A percentile compares a stretch with the other conserved stretches of the same genome.
Conservation (phyloP, 2,113 vertebrate genomes). For the Sakesphorus luctuosus region DNA sequence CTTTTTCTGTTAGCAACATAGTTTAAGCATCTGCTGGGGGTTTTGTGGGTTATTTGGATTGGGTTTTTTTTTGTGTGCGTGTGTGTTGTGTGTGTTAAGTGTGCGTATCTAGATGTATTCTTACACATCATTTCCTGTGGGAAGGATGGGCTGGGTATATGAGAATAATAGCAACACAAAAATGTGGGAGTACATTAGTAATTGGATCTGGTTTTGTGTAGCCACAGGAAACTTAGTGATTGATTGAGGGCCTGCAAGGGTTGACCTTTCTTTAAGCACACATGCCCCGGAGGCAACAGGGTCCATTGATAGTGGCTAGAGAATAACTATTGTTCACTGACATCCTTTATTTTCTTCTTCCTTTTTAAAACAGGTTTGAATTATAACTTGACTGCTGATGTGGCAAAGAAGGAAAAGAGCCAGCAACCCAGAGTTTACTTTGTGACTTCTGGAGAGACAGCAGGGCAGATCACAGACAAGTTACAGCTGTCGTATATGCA, state of each 20-base stretch:
- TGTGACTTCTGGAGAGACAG: constrained; percentile 83
- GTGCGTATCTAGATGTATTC: not conserved
- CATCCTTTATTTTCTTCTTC: constrained; percentile 31
- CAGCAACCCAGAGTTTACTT: constrained; percentile 88
- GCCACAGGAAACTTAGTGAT: not conserved
- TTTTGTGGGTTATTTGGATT: not conserved
- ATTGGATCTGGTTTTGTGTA: constrained; percentile 6
- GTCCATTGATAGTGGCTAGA: not conserved
- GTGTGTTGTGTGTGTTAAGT: not conserved
- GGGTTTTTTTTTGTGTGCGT: not conserved
- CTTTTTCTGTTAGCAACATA: not conserved
- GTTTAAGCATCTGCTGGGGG: not conserved
- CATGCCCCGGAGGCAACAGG: not conserved
- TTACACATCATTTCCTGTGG: not conserved
- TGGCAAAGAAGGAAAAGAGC: constrained; percentile 87
- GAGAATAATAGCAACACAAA: accelerated
- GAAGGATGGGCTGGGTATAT: not conserved
- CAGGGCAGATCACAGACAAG: constrained; percentile 81
- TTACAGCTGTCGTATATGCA: constrained; percentile 81
- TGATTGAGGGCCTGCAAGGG: not conserved
- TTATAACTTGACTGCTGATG: constrained; percentile 92
- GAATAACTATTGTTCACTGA: constrained; percentile 21
- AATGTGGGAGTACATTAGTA: not conserved
- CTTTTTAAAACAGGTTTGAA: constrained; percentile 81
- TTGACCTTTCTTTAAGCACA: not conserved